Base-by-base conservation (phyloP, 2,888 invertebrate genomes). In the Hydropsyche betteni region DNA sequence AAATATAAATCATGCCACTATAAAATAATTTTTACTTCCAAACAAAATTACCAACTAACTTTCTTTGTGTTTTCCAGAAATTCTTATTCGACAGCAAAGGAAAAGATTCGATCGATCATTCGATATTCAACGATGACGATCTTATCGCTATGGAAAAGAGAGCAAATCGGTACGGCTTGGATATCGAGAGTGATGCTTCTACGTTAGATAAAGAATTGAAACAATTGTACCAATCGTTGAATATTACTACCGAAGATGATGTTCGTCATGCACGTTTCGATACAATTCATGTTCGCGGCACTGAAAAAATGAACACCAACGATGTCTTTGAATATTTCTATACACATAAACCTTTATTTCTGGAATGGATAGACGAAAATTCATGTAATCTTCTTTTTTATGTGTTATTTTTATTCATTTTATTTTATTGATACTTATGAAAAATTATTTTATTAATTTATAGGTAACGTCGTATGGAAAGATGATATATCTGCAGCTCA, bases 361-460 rank as follows among this genome's bases (percentile, higher is more conserved):
- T 95, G 71, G 95, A 95, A 85, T 94, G 94, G 94, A 90, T 95
- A 76, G 92, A 92, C 85, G 92, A 93, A 82, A 86, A 88, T 80
- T 92, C 93, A 81, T 95, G 95, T 91, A 86, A 88, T 89, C 84
- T 44, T 8, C 44, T 1, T 1, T 78, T 33, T 34, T 24, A 24
- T 2, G 2, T 2, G 77, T 64, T 80, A 58, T 55, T 44, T n/a
- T 33, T 38, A 38, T 55, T 71, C 33, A 12, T 58, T 8, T 24
- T 24, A 24, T 24, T 24, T 24, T 24, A 44, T 6, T 72, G 34
- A 33, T n/a, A 51, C 34, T 34, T 69, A 12, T 16, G 16, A 4
- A 36, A 53, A 52, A 78, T 77, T 44, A 6, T 44, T 44, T 44
- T 44, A 8, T 53, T 74, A 69, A 58, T 75, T 84, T 85, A 76